These are phyloP conservation scores for Thomomys bottae DNA, from an alignment of 2,113 vertebrate genomes.

Conservation along the genomic window DNA sequence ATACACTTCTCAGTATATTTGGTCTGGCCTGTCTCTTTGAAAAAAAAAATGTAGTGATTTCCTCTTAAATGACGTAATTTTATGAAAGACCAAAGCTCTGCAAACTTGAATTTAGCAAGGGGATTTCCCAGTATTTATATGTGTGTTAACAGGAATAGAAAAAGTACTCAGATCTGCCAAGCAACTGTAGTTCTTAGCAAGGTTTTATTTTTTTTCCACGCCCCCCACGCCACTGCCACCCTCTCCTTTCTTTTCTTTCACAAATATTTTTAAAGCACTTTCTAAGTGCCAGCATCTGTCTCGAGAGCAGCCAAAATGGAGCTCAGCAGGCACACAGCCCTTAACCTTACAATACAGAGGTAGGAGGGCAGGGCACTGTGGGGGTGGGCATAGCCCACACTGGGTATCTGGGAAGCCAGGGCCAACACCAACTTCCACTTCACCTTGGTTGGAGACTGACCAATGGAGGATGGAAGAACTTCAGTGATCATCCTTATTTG, in stretches of 20 bases:
- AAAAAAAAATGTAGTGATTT: constrained; percentile 63
- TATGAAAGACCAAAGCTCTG: constrained; percentile 60
- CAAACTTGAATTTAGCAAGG: constrained; percentile 58
- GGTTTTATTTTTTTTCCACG: not conserved
- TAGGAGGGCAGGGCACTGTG: rapidly evolving
- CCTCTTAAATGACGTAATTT: constrained; percentile 61
- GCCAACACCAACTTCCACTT: too few species aligned
- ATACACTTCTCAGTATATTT: constrained; percentile 59
- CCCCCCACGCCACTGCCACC: not conserved
- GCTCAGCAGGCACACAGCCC: not conserved
- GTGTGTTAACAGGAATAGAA: constrained; percentile 56
- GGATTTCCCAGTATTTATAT: constrained; percentile 69
- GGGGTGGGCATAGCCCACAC: rapidly evolving
- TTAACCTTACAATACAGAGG: not conserved
- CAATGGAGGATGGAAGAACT: not conserved
- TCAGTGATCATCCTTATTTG: too few species aligned
- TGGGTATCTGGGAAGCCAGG: not conserved
- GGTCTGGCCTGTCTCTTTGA: constrained; percentile 44
- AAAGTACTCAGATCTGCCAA: constrained; percentile 11
- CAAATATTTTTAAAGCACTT: not conserved
- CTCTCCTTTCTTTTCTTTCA: not conserved
- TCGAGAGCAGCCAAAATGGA: not conserved
- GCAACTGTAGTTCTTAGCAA: not conserved
- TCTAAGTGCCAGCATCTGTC: not conserved
- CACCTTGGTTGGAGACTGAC: too few species aligned